phyloP scores from a whole-genome alignment of 1,140 invertebrate species.

The Eubasilissa regina region DNA sequence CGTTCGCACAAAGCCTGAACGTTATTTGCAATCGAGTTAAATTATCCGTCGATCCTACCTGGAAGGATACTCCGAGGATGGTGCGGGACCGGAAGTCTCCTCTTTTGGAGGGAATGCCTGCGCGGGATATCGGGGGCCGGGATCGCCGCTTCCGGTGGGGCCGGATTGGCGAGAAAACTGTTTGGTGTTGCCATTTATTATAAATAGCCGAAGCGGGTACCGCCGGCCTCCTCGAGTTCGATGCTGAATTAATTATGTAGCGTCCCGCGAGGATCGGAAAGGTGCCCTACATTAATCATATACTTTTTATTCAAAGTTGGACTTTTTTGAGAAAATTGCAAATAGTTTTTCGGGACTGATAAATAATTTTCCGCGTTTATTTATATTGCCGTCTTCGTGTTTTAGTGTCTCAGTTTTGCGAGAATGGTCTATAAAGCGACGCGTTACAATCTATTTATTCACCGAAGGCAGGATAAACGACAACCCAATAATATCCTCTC shows the following conservation, averaged over 20 bases:
- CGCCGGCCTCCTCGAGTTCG: constrained; percentile 4
- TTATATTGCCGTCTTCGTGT: neutral
- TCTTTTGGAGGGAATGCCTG: constrained; percentile 27
- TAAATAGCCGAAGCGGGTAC: constrained; percentile 26
- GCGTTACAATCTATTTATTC: constrained; percentile 12
- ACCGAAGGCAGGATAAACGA: constrained; percentile 10
- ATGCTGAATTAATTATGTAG: constrained; percentile 6
- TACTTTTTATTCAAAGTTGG: neutral
- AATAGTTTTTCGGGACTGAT: no score
- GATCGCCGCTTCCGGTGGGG: constrained; percentile 43
- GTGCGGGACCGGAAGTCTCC: constrained; percentile 32
- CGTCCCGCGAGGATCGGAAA: neutral
- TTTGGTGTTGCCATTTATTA: constrained; percentile 44
- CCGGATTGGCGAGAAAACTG: constrained; percentile 22
- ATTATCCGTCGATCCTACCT: constrained; percentile 29
- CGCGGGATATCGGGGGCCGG: constrained; percentile 20
- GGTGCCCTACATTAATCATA: constrained; percentile 7
- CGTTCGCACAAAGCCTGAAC: constrained; percentile 19
- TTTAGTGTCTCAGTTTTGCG: neutral
- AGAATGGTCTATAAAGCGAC: constrained; percentile 19
- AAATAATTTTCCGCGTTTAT: no score
- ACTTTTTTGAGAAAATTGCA: no score
- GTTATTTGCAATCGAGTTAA: constrained; percentile 34
- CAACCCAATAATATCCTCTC: constrained; percentile 27
- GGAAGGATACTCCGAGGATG: constrained; percentile 17